Conservation (phyloP, 2,888 invertebrate genomes). For the Eilema griseolum region DNA sequence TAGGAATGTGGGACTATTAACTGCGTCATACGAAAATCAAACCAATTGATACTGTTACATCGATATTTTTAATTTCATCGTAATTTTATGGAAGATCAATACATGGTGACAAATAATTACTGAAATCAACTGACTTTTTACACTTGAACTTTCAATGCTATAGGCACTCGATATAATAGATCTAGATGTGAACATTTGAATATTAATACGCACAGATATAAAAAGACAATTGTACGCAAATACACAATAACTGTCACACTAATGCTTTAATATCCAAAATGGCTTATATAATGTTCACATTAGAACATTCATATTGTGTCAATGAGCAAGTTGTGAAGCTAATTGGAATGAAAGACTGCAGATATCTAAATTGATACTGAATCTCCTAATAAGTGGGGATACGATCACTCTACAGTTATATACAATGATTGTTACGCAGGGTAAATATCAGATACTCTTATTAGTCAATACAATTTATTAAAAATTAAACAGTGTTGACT, state of each 20-base stretch:
- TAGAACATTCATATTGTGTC: constrained; percentile 73
- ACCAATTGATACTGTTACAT: constrained; percentile 83
- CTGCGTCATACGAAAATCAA: constrained; percentile 61
- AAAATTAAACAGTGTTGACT: constrained; percentile 49
- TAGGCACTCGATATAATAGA: constrained; percentile 87
- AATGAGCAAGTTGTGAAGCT: constrained; percentile 78
- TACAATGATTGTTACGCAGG: constrained; percentile 75
- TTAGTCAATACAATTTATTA: constrained; percentile 60
- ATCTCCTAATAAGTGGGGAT: constrained; percentile 76
- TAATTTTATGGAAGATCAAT: constrained; percentile 88
- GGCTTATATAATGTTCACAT: constrained; percentile 82
- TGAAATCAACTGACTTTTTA: constrained; percentile 86
- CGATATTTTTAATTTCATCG: constrained; percentile 87
- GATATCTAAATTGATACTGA: constrained; percentile 75
- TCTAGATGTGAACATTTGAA: constrained; percentile 86
- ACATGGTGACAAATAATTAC: constrained; percentile 86
- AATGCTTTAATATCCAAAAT: constrained; percentile 80
- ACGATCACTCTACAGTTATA: constrained; percentile 82
- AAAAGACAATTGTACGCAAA: constrained; percentile 79
- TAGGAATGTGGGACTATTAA: neutral
- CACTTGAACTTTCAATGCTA: constrained; percentile 85
- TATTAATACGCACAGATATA: constrained; percentile 82
- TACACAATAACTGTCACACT: constrained; percentile 78
- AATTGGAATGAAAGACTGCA: constrained; percentile 77
- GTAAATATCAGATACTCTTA: constrained; percentile 73